These are phyloP conservation scores for Argynnis bischoffii DNA, from an alignment of 2,888 invertebrate genomes.

Conservation along the genomic window DNA sequence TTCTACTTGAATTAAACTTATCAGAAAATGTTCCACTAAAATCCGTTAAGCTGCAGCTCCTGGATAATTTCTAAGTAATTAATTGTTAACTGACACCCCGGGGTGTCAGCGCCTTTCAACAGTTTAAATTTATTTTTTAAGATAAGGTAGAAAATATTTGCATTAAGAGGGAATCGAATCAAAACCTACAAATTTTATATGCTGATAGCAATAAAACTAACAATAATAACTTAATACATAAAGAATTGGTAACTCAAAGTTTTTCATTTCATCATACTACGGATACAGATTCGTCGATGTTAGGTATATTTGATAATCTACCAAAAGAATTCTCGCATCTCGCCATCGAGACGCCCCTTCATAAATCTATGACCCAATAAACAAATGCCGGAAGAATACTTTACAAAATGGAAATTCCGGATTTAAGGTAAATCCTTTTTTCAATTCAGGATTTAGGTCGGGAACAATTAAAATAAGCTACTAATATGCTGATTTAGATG, in stretches of 20 bases:
- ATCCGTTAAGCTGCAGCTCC: no score
- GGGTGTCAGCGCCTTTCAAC: no score
- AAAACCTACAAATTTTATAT: no score
- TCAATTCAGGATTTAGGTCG: conserved; percentile 13
- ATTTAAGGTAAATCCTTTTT: conserved; percentile 19
- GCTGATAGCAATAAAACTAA: no score
- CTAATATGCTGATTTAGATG: conserved; percentile 4
- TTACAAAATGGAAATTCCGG: conserved; percentile 5
- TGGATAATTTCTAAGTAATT: no score
- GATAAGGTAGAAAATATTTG: no score
- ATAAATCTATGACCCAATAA: conserved; percentile 42
- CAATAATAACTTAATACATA: no score
- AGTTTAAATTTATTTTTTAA: no score
- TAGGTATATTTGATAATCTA: conserved; percentile 46
- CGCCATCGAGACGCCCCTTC: conserved; percentile 37
- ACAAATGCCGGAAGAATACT: conserved; percentile 29
- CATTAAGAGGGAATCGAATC: no score
- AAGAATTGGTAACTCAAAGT: background rate
- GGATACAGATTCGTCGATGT: background rate
- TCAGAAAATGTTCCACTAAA: no score
- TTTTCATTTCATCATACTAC: background rate
- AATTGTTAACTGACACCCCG: no score
- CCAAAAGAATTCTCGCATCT: conserved; percentile 56
- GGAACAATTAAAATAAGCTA: conserved; percentile 16
- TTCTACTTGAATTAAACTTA: no score